phyloP scores from a whole-genome alignment of 2,888 invertebrate species.

The Cantharis nigra region DNA sequence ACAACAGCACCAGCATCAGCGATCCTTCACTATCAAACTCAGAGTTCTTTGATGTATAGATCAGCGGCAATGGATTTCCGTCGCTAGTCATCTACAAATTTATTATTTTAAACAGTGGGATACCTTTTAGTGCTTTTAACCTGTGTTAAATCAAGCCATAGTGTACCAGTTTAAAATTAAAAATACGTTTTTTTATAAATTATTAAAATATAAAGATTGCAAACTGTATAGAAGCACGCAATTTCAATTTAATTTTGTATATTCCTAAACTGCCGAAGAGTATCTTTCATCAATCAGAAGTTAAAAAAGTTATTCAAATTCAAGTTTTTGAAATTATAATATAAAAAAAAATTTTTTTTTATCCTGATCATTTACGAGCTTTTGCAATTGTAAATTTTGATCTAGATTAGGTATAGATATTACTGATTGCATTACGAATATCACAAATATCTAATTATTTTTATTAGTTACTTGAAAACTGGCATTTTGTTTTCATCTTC shows the following conservation, averaged over 20 bases:
- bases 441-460: no score
- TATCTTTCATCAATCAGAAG: neutral
- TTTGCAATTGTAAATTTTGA: no score
- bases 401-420: no score
- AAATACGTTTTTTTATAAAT: neutral
- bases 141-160: constrained; percentile 31
- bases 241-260: neutral
- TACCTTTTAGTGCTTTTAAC: constrained; percentile 29
- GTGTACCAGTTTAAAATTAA: neutral
- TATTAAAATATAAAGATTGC: neutral
- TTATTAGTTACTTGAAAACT: no score
- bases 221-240: neutral
- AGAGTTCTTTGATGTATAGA: constrained; percentile 23
- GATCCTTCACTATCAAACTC: constrained; percentile 31
- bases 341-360: no score
- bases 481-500: no score
- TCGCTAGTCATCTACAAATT: constrained; percentile 28
- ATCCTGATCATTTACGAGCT: no score
- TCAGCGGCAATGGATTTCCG: constrained; percentile 33
- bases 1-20: constrained; percentile 40
- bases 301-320: neutral
- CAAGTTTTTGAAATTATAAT: no score
- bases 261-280: neutral
- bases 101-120: constrained; percentile 41
- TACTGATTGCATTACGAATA: no score